Evolutionary conservation across 2,888 invertebrate species (phyloP), one percentile per base, ranked within the genome.

Genomic region (Hecatera dysodea): DNA sequence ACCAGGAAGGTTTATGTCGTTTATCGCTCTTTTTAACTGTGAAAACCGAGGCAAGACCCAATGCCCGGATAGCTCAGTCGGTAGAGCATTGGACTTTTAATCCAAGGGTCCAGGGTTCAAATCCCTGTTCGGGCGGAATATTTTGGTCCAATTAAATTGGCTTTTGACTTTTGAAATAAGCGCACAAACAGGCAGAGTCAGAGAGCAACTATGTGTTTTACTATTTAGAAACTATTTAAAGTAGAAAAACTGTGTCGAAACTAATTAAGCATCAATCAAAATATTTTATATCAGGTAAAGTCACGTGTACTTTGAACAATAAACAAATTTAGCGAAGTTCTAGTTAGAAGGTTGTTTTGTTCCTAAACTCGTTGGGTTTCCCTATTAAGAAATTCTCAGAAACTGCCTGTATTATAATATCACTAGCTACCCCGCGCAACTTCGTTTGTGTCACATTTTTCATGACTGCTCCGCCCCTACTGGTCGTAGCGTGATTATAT

Each of bases 91-190:
- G 97, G 97, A 97, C 97, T 97, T 97, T 97, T 97, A 97, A 97
- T 97, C 97, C 97, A 97, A 97, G 97, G 97, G 97, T 97, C 97
- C 97, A 97, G 97, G 97, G 97, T 97, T 97, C 97, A 97, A 97
- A 97, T 97, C 97, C 97, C 97, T 97, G 97, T 96, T 96, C 97
- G 97, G 97, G 97, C 97, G 97, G 76, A 62, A 24, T 46, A 66
- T 85, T 85, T 85, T 85, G 39, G 39, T 39, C 15, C 17, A 39
- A 15, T 39, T 39, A 2, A 29, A 29, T 29, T 29, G 29, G 6
- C 29, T 36, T 39, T 39, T 39, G 0, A 15, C 15, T 39, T 39
- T 39, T 17, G 39, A 39, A 39, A 5, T 39, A 15, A 12, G 39
- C 12, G 11, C 4, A 33, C 4, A 33, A 7, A 33, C 33, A 33